phyloP scores from a whole-genome alignment of 1,140 invertebrate species.

The Goniozus legneri region DNA sequence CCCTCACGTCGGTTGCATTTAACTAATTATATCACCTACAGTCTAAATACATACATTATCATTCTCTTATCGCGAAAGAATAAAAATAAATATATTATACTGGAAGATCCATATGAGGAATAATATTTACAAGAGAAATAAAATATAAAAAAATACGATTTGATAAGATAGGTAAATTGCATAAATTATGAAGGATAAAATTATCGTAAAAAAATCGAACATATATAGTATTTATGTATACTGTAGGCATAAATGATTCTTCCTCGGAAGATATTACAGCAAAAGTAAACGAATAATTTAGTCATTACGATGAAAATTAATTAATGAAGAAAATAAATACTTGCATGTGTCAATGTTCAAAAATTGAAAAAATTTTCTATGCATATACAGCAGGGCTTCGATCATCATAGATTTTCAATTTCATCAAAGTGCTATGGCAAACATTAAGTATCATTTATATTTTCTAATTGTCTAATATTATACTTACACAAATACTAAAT shows the following conservation, averaged over 20 bases:
- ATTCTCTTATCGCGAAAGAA: constrained; percentile 24
- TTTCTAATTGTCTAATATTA: too few relatives aligned
- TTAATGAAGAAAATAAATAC: too few relatives aligned
- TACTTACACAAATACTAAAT: too few relatives aligned
- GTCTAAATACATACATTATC: constrained; percentile 1
- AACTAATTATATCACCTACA: neutral
- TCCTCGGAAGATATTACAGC: too few relatives aligned
- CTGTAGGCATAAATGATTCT: constrained; percentile 7
- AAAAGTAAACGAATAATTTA: too few relatives aligned
- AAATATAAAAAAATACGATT: constrained; percentile 21
- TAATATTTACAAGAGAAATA: constrained; percentile 39
- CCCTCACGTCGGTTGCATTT: neutral
- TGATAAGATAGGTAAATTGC: constrained; percentile 22
- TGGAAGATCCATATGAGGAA: constrained; percentile 40
- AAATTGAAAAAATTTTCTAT: too few relatives aligned
- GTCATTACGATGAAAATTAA: too few relatives aligned
- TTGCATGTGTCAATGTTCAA: too few relatives aligned
- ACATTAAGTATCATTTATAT: too few relatives aligned
- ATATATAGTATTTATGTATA: neutral
- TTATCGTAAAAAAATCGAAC: constrained; percentile 4
- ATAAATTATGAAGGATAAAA: neutral
- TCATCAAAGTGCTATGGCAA: too few relatives aligned
- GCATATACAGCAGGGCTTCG: too few relatives aligned
- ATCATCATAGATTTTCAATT: too few relatives aligned
- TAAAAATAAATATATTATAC: constrained; percentile 42